These are phyloP conservation scores for Iphiclides podalirius DNA, from an alignment of 2,888 invertebrate genomes.

Conservation along the genomic window DNA sequence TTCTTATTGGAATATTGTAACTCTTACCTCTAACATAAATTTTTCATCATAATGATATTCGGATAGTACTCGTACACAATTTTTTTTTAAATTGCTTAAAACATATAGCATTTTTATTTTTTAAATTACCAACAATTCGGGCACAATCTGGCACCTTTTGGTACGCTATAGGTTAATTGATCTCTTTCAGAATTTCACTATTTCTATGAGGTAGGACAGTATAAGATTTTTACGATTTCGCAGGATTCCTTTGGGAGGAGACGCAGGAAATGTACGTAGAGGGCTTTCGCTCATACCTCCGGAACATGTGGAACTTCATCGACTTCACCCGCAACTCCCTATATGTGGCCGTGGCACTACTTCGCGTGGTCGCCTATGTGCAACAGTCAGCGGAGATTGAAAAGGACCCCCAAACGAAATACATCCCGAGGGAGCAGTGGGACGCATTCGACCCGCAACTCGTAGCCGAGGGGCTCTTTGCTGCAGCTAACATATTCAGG, in stretches of 20 bases:
- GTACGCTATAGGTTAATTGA: no score
- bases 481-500: constrained; percentile 96
- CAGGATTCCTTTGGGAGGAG: constrained; percentile 95
- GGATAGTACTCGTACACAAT: no score
- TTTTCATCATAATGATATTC: no score
- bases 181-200: no score
- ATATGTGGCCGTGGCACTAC: constrained; percentile 86
- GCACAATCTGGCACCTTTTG: no score
- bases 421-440: constrained; percentile 92
- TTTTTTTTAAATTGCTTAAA: no score
- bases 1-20: no score
- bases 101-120: no score
- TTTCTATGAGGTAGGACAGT: no score
- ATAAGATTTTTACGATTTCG: no score
- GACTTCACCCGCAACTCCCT: constrained; percentile 95
- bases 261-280: constrained; percentile 93
- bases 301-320: constrained; percentile 98
- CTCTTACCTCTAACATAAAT: no score
- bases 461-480: constrained; percentile 95
- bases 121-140: no score
- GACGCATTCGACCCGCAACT: constrained; percentile 95
- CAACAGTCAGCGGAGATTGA: constrained; percentile 86
- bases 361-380: constrained; percentile 86
- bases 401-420: constrained; percentile 84
- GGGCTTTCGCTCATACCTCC: constrained; percentile 91